These are phyloP conservation scores for Tinea semifulvella DNA, from an alignment of 2,888 invertebrate genomes.

Conservation along the genomic window DNA sequence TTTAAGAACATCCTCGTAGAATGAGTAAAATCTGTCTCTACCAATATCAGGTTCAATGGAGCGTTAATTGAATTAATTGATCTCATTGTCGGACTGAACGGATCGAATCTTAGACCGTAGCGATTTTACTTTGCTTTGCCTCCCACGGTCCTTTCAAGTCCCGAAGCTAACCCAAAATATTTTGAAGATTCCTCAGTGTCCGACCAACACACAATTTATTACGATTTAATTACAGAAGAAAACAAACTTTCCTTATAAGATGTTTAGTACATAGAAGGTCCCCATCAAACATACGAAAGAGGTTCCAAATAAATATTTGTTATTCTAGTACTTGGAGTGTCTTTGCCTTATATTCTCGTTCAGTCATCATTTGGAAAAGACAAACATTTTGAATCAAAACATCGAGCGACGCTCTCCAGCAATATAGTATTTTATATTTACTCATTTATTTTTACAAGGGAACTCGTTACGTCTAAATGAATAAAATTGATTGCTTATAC, in stretches of 20 bases:
- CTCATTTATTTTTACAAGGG: conserved; percentile 56
- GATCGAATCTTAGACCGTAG: conserved; percentile 27
- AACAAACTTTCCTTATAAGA: conserved; percentile 11
- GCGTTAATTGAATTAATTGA: conserved; percentile 56
- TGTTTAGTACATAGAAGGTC: not conserved
- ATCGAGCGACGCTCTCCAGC: conserved; percentile 28
- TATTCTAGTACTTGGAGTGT: conserved; percentile 8
- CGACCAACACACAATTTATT: not conserved
- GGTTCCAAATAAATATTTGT: conserved; percentile 11
- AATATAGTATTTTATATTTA: conserved; percentile 42
- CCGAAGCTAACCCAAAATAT: not conserved
- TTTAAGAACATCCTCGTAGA: too few species aligned
- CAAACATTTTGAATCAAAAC: conserved; percentile 35
- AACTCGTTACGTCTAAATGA: conserved; percentile 61
- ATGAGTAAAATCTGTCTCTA: too few species aligned
- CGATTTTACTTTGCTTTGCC: conserved; percentile 35
- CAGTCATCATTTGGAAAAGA: conserved; percentile 22
- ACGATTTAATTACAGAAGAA: conserved; percentile 4
- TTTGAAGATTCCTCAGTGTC: conserved; percentile 7
- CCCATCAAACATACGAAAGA: conserved; percentile 5
- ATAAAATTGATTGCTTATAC: conserved; percentile 68
- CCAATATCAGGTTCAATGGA: conserved; percentile 35
- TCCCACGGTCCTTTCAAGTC: conserved; percentile 4
- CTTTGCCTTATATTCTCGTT: conserved; percentile 3
- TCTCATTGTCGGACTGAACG: conserved; percentile 43